Base-by-base conservation (phyloP, 2,888 invertebrate genomes). In the Pseudoips prasinana region DNA sequence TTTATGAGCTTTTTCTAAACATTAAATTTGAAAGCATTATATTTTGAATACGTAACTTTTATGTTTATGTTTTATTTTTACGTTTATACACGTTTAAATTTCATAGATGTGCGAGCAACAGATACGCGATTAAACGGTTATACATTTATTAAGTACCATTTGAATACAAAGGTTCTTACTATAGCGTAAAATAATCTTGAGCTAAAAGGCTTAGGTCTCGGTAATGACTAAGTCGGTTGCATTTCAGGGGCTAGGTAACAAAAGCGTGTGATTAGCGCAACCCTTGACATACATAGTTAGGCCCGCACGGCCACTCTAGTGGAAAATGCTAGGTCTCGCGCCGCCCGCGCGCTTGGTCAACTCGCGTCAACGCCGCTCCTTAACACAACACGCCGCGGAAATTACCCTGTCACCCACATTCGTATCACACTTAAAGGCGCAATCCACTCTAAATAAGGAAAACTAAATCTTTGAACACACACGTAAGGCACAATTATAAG, bases 261-360 rank as follows among this genome's bases (percentile, higher is more conserved):
- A 80, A 77, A 69, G 77, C 67, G 72, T 72, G 71, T 75, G 73
- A 86, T 84, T 85, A 86, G 64, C 63, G 62, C 71, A 77, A 82
- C 83, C 86, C 86, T 87, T 87, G 87, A 87, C 87, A 86, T 45
- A 84, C 81, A 79, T 82, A 73, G 67, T 67, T 67, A 75, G 68
- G 69, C 54, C 63, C 63, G 71, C 73, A 73, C 74, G 63, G 66
- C 73, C 81, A 78, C 77, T 86, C 82, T 84, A 80, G 62, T 82
- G 84, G 81, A 85, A 86, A 85, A 82, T 75, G 73, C 74, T 81
- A 79, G 75, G 74, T 77, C 77, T 84, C 64, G 56, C 71, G 72
- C 61, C 71, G 72, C 72, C 67, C 64, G 70, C 71, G 64, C 63
- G 40, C 40, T 40, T 29, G 42, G 28, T 45, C 39, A 48, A 44